Percentiles rank a stretch among this genome's conserved stretches.
These are phyloP conservation scores for Pemphigus obesinymphae DNA, from an alignment of 1,140 invertebrate genomes.

Conservation along the genomic window DNA sequence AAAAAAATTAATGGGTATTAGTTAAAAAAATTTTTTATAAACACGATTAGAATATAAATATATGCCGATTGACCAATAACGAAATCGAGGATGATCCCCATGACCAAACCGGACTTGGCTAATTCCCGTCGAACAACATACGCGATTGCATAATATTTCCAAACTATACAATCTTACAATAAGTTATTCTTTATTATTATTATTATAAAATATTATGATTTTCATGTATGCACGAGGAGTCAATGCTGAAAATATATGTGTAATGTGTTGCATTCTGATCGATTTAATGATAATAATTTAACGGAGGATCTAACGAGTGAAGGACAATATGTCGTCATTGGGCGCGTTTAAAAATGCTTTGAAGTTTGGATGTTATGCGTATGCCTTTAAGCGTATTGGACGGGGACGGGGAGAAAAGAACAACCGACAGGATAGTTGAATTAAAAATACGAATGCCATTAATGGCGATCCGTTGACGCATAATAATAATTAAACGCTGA, in stretches of 20 bases:
- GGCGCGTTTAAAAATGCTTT: not conserved
- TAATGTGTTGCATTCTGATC: not conserved
- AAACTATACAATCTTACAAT: not conserved
- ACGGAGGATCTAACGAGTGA: not conserved
- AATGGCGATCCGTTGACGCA: no score
- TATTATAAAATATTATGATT: not conserved
- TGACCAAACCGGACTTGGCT: conserved; percentile 25
- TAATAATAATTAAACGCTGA: not conserved
- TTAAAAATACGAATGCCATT: not conserved
- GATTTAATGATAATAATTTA: not conserved
- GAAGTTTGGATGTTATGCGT: not conserved
- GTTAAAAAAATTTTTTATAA: not conserved
- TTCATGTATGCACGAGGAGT: not conserved
- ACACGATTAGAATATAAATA: not conserved
- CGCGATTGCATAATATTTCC: not conserved
- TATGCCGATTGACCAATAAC: conserved; percentile 23
- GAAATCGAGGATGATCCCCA: conserved; percentile 9
- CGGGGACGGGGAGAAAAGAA: not conserved
- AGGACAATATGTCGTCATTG: not conserved
- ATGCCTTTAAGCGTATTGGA: no score
- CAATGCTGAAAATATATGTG: not conserved
- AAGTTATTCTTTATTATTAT: no score
- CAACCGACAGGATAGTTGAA: not conserved
- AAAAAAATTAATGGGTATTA: not conserved
- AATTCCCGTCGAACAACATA: conserved; percentile 16